Evolutionary conservation across 2,888 invertebrate species (phyloP), one percentile per base, ranked within the genome.

Genomic region (Serripes groenlandicus): DNA sequence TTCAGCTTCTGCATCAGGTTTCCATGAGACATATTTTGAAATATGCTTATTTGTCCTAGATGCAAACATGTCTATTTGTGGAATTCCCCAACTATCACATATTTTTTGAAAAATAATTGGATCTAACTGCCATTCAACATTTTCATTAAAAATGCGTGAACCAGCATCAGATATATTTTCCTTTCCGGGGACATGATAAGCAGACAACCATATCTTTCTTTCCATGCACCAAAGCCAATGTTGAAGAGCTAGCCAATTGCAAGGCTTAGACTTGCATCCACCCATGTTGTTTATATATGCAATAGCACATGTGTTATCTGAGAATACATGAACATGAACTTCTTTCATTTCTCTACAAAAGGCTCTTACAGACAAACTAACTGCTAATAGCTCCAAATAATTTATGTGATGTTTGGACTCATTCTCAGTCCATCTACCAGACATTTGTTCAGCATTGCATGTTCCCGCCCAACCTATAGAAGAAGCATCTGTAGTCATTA

Each of bases 1-100:
- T 4, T 1, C 1, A 37, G 79, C 79, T 4, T 70, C 64, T 58
- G 82, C 60, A 64, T 78, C 78, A 52, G 78, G 54, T 49, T 66
- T 78, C 82, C 78, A 78, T 11, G 79, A 75, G n/a, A 78, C 71
- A 75, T 60, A 83, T 3, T 37, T 37, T 18, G 23, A 15, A 9
- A 82, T 9, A 32, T 82, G 78, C n/a, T 60, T 64, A 49, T 78
- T 78, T 3, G 70, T 1, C 23, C 74, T 70, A 30, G 81, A 81
- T 3, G 81, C 81, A 81, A 81, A 81, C 69, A 77, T 76, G 35
- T 76, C 80, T 26, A 82, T 78, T 0, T 74, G 42, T 34, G 82
- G 82, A 9, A 66, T 26, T 23, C 78, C 78, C 74, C 71, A 76
- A 32, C 42, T 35, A 30, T 30, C 21, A 26, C n/a, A 21, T 1